A percentile compares a stretch with the other conserved stretches of the same genome.
Evolutionary conservation across 2,113 vertebrate genomes (phyloP).

Genomic region (Colinus virginianus): DNA sequence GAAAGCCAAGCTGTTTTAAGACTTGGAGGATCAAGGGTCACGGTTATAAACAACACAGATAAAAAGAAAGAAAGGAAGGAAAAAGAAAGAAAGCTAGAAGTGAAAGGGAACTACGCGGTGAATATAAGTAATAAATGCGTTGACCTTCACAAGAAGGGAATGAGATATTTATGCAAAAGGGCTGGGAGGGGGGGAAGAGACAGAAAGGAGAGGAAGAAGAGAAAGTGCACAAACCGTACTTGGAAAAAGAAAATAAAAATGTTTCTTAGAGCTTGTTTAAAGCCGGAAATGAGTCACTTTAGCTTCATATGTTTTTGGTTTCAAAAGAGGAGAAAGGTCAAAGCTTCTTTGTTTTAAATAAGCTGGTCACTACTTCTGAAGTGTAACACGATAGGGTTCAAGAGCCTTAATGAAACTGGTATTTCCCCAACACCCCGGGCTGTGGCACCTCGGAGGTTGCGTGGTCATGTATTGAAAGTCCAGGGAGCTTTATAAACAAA

Average conservation of each 20-base stretch:
- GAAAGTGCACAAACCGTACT: constrained; percentile 55
- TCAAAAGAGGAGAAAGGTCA: constrained; percentile 86
- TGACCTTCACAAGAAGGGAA: constrained; percentile 68
- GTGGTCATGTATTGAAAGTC: constrained; percentile 56
- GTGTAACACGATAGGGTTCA: constrained; percentile 82
- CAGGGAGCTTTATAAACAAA: constrained; percentile 71
- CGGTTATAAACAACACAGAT: constrained; percentile 86
- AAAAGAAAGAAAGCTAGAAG: constrained; percentile 71
- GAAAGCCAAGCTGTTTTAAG: constrained; percentile 92
- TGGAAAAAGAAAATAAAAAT: constrained; percentile 10
- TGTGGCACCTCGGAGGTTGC: constrained; percentile 50
- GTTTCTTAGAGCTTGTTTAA: constrained; percentile 85
- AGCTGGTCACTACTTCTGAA: constrained; percentile 83
- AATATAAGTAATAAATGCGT: constrained; percentile 71
- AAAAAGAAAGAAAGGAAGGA: constrained; percentile 72
- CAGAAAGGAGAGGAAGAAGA: background rate
- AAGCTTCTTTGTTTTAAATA: constrained; percentile 84
- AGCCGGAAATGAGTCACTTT: constrained; percentile 90
- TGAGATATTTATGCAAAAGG: constrained; percentile 73
- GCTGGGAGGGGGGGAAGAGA: background rate
- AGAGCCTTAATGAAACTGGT: constrained; percentile 76
- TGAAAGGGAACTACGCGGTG: constrained; percentile 24
- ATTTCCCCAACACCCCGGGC: constrained; percentile 73
- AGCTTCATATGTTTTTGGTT: constrained; percentile 91
- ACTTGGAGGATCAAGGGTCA: constrained; percentile 90